Conservation (phyloP, 2,888 invertebrate genomes). For the Polydrusus cervinus region DNA sequence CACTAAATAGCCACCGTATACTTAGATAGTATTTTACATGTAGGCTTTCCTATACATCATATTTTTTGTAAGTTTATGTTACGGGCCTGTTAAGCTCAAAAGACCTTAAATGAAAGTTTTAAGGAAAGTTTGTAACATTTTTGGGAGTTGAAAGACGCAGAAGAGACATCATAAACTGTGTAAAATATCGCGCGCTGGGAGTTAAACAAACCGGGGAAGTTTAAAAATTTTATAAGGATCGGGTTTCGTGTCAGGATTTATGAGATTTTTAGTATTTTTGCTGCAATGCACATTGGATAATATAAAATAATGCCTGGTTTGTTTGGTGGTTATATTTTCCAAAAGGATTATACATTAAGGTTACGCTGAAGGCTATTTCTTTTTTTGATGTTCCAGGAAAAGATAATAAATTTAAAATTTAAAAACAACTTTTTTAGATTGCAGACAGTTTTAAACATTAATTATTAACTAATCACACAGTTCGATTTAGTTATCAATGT, state of each 20-base stretch:
- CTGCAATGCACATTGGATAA: constrained; percentile 27
- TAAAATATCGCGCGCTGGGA: constrained; percentile 51
- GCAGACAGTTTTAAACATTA: too few species aligned
- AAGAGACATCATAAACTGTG: constrained; percentile 54
- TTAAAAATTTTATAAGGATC: constrained; percentile 54
- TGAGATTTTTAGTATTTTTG: constrained; percentile 36
- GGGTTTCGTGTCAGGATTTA: constrained; percentile 47
- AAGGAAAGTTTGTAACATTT: constrained; percentile 51
- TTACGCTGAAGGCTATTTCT: too few species aligned
- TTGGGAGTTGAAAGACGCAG: constrained; percentile 50
- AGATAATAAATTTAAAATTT: too few species aligned
- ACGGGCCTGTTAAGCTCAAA: constrained; percentile 29
- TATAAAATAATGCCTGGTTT: constrained; percentile 16
- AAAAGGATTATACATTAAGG: neutral
- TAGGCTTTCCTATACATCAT: too few species aligned
- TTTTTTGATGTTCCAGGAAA: too few species aligned
- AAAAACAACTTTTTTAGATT: too few species aligned
- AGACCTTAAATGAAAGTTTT: constrained; percentile 46
- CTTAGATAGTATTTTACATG: too few species aligned
- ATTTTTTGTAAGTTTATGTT: neutral
- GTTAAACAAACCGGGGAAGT: constrained; percentile 48
- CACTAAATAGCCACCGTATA: too few species aligned
- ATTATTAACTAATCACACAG: too few species aligned
- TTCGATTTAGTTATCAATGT: too few species aligned
- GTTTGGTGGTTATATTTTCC: neutral